phyloP scores from a whole-genome alignment of 2,888 invertebrate species.

The Agrochola litura region DNA sequence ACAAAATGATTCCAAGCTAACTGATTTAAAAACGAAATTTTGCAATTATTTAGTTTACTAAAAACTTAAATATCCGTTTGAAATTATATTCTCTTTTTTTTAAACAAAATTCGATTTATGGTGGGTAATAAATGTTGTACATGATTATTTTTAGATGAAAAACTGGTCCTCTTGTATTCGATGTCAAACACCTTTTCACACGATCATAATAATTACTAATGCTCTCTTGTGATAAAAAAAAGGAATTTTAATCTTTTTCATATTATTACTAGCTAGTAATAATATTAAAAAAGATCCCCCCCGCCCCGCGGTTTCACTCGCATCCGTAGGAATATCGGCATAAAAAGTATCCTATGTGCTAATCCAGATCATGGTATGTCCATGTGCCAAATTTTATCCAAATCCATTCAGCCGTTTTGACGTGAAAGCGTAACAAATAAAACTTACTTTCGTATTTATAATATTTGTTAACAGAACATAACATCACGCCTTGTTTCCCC shows the following conservation, averaged over 20 bases:
- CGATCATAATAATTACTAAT: neutral
- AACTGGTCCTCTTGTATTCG: constrained; percentile 27
- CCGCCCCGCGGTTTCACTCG: no score
- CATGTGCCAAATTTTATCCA: no score
- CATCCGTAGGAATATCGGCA: no score
- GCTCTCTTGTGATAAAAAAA: neutral
- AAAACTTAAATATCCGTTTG: neutral
- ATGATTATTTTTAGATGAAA: constrained; percentile 17
- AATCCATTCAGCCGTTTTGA: no score
- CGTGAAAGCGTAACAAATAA: no score
- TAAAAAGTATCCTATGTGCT: no score
- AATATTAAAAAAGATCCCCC: no score
- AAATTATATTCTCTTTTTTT: neutral
- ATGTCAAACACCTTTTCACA: constrained; percentile 51
- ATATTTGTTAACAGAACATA: no score
- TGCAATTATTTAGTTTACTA: neutral
- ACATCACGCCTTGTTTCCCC: no score
- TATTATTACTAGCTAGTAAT: no score
- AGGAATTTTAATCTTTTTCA: neutral
- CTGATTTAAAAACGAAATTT: neutral
- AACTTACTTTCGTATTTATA: no score
- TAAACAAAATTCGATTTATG: constrained; percentile 5
- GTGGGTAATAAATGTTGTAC: neutral
- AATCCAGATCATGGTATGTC: no score
- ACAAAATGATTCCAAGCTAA: neutral